Conservation (phyloP, 1,140 invertebrate genomes). For the Penaeus indicus region DNA sequence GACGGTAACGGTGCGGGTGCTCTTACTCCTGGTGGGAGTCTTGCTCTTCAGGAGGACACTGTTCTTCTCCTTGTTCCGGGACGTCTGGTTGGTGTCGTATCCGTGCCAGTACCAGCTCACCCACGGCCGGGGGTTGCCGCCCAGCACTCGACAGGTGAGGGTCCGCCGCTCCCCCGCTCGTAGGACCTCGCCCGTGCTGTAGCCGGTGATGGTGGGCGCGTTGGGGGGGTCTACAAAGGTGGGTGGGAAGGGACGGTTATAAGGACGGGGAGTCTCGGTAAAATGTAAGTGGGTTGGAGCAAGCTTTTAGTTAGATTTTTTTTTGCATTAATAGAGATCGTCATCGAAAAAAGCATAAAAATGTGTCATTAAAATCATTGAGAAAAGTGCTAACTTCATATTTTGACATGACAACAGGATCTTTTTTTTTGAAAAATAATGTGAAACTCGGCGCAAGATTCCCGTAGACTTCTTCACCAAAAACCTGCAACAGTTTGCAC, state of each 20-base stretch:
- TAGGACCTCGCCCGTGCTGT: slow-evolving; percentile 83
- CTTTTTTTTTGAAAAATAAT: too few relatives aligned
- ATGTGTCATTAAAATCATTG: too few relatives aligned
- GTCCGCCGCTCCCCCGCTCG: slow-evolving; percentile 87
- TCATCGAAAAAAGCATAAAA: too few relatives aligned
- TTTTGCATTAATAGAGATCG: too few relatives aligned
- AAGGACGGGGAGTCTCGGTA: too few relatives aligned
- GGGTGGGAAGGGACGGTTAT: not conserved
- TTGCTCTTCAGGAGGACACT: slow-evolving; percentile 38
- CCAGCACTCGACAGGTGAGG: slow-evolving; percentile 89
- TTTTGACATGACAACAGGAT: too few relatives aligned
- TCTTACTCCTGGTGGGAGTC: not conserved
- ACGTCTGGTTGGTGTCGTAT: slow-evolving; percentile 20
- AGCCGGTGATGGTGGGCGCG: slow-evolving; percentile 88
- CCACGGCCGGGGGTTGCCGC: slow-evolving; percentile 92
- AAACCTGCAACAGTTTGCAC: too few relatives aligned
- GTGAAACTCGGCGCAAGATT: too few relatives aligned
- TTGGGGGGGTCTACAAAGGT: slow-evolving; percentile 87
- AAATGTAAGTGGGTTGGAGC: too few relatives aligned
- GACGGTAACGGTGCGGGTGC: slow-evolving; percentile 81
- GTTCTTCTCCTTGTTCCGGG: slow-evolving; percentile 69
- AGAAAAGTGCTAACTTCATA: too few relatives aligned
- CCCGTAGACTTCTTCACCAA: too few relatives aligned
- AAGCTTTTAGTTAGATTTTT: too few relatives aligned
- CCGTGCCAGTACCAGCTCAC: slow-evolving; percentile 86